A percentile compares a stretch with the other conserved stretches of the same genome.
Conservation (phyloP, 2,797 vertebrate genomes). For the Phalanger gymnotis region DNA sequence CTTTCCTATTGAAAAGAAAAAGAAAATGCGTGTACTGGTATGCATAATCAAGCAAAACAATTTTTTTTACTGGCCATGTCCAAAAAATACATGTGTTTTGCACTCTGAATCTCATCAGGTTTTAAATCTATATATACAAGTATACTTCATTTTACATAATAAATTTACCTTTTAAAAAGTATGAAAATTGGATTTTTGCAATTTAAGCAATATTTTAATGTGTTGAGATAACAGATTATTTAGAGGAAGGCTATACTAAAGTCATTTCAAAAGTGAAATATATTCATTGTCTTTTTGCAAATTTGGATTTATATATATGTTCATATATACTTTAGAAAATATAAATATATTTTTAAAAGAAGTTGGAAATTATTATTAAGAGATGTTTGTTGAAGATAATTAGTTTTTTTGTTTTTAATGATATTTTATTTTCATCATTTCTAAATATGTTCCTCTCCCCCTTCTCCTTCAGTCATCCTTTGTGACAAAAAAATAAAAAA, state of each 20-base stretch:
- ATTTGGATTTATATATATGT: too few species aligned
- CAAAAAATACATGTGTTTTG: not conserved
- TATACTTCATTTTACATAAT: not conserved
- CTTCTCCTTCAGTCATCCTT: not conserved
- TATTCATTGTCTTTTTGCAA: not conserved
- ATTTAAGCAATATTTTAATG: not conserved
- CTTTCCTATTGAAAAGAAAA: not conserved
- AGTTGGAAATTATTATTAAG: not conserved
- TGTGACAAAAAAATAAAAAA: not conserved
- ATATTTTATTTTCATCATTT: not conserved
- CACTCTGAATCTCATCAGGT: not conserved
- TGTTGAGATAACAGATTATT: not conserved
- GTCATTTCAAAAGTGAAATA: not conserved
- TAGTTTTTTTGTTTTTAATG: not conserved
- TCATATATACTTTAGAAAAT: too few species aligned
- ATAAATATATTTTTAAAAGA: not conserved
- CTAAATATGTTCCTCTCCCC: not conserved
- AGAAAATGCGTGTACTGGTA: not conserved
- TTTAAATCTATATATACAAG: not conserved
- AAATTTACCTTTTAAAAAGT: not conserved
- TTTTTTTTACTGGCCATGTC: not conserved
- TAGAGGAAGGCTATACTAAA: not conserved
- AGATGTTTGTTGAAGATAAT: not conserved
- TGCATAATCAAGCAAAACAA: not conserved
- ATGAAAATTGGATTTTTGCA: too few species aligned